A percentile compares a stretch with the other conserved stretches of the same genome.
These are phyloP conservation scores for Andrena cerasifolii DNA, from an alignment of 1,140 invertebrate genomes.

Conservation along the genomic window DNA sequence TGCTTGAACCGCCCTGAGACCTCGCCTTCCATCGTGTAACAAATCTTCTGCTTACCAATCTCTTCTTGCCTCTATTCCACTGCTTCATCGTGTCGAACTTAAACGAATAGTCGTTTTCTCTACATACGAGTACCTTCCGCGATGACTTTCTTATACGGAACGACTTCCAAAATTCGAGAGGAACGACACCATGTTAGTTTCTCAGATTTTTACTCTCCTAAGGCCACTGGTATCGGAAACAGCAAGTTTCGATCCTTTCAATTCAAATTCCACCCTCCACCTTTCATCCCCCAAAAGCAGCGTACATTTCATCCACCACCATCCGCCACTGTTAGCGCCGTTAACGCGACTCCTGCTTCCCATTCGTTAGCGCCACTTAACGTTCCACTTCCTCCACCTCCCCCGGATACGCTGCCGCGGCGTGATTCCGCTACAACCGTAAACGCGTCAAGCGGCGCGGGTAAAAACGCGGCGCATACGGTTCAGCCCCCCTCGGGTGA, in stretches of 20 bases:
- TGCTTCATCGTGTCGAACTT: background rate
- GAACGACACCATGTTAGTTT: too few relatives aligned
- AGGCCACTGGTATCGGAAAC: too few relatives aligned
- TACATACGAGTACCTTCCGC: too few relatives aligned
- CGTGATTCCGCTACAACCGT: slow-evolving; percentile 1
- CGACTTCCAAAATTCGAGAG: too few relatives aligned
- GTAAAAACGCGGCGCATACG: slow-evolving; percentile 34
- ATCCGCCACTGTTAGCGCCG: too few relatives aligned
- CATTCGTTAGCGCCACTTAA: slow-evolving; percentile 35
- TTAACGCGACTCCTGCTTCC: background rate
- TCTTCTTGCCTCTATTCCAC: background rate
- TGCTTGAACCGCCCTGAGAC: slow-evolving; percentile 59
- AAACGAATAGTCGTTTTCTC: slow-evolving; percentile 3
- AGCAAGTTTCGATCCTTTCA: too few relatives aligned
- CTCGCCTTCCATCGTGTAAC: slow-evolving; percentile 50
- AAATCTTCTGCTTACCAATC: slow-evolving; percentile 34
- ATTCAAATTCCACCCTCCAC: too few relatives aligned
- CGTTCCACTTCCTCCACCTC: slow-evolving; percentile 16
- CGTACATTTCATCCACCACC: too few relatives aligned
- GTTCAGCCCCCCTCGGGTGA: background rate
- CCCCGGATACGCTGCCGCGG: background rate
- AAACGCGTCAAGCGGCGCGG: slow-evolving; percentile 13
- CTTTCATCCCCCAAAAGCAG: too few relatives aligned
- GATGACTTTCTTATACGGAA: too few relatives aligned
- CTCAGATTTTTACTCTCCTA: too few relatives aligned